Evolutionary conservation across 2,797 vertebrate species (phyloP).

Genomic region (Aplochiton taeniatus): DNA sequence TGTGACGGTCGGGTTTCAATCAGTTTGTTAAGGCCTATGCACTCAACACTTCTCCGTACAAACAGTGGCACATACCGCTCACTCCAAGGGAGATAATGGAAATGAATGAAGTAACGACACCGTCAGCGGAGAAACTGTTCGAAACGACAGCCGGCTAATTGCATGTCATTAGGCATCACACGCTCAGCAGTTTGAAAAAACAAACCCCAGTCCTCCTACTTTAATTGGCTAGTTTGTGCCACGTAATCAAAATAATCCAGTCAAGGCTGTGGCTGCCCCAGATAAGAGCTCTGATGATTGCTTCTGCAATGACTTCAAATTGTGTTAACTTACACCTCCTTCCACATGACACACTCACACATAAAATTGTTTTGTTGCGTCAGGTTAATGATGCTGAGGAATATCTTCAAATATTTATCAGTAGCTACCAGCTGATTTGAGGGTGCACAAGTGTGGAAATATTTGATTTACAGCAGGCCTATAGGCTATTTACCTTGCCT

Average conservation of each 20-base stretch:
- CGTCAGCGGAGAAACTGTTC: conserved; percentile 54
- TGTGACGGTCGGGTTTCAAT: too few species aligned
- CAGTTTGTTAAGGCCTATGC: too few species aligned
- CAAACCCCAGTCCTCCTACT: conserved; percentile 28
- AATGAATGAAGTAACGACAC: conserved; percentile 49
- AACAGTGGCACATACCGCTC: neutral
- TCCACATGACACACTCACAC: conserved; percentile 34
- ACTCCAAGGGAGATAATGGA: conserved; percentile 47
- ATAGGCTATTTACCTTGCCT: too few species aligned
- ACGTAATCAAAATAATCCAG: conserved; percentile 55
- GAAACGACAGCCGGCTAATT: conserved; percentile 63
- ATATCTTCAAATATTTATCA: conserved; percentile 32
- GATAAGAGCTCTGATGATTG: conserved; percentile 53
- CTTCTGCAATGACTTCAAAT: conserved; percentile 38
- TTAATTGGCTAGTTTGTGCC: conserved; percentile 51
- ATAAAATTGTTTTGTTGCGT: conserved; percentile 33
- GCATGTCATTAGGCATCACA: conserved; percentile 62
- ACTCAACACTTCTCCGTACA: neutral
- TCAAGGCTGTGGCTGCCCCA: conserved; percentile 32
- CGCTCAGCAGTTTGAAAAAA: conserved; percentile 63
- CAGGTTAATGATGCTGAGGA: conserved; percentile 14
- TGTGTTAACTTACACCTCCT: conserved; percentile 31
- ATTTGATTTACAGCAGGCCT: too few species aligned
- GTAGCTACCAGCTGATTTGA: neutral
- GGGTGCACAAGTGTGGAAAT: neutral